phyloP scores from a whole-genome alignment of 2,797 vertebrate genomes.

The Sciurus carolinensis region DNA sequence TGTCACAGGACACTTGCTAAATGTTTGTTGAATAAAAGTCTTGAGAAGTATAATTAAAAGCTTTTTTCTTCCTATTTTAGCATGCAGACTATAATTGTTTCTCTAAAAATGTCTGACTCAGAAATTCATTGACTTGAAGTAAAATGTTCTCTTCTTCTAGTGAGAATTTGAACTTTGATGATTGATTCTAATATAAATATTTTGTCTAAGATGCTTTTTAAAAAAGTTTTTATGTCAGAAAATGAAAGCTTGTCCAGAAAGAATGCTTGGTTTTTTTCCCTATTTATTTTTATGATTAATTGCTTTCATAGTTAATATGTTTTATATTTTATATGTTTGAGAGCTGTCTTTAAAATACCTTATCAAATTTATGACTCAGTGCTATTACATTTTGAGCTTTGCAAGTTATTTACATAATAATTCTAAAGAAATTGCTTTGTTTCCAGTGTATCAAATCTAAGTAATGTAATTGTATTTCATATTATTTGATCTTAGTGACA shows the following conservation, averaged over 20 bases:
- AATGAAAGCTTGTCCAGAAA: slow-evolving; percentile 46
- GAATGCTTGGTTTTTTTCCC: background rate
- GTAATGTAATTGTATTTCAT: slow-evolving; percentile 38
- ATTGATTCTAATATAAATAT: slow-evolving; percentile 31
- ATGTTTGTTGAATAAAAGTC: slow-evolving; percentile 4
- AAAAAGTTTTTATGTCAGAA: slow-evolving; percentile 49
- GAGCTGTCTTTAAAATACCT: slow-evolving; percentile 73
- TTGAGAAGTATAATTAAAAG: slow-evolving; percentile 1
- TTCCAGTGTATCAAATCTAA: slow-evolving; percentile 50
- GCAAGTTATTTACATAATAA: slow-evolving; percentile 11
- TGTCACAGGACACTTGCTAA: background rate
- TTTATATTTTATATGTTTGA: background rate
- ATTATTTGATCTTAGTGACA: background rate
- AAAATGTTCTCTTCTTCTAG: background rate
- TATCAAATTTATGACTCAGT: background rate
- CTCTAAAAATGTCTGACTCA: slow-evolving; percentile 37
- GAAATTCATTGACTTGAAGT: slow-evolving; percentile 50
- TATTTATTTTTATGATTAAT: slow-evolving; percentile 63
- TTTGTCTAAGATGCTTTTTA: slow-evolving; percentile 18
- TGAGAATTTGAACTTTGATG: slow-evolving; percentile 37
- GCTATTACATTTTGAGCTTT: slow-evolving; percentile 47
- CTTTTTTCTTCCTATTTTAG: slow-evolving; percentile 9
- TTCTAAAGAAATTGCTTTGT: slow-evolving; percentile 62
- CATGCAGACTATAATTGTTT: slow-evolving; percentile 22
- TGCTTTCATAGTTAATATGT: slow-evolving; percentile 34